Conservation (phyloP, 2,888 invertebrate species). For the Caenorhabditis imperialis region DNA sequence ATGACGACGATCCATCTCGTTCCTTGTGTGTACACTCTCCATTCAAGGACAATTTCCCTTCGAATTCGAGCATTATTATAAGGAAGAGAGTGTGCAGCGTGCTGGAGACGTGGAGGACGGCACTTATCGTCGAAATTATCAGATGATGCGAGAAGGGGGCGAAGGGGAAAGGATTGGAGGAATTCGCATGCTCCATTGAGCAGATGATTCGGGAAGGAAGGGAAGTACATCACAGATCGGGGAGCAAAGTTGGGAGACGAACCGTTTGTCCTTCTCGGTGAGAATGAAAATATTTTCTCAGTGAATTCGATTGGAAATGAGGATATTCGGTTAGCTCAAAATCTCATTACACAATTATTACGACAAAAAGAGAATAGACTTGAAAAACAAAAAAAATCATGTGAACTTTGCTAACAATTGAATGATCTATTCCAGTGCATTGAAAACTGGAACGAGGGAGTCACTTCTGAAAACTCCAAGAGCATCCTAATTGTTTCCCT, state of each 20-base stretch:
- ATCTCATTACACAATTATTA: too few relatives aligned
- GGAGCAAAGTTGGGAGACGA: conserved; percentile 5
- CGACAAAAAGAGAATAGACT: too few relatives aligned
- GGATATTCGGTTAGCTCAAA: too few relatives aligned
- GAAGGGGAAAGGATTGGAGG: conserved; percentile 5
- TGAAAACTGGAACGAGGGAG: too few relatives aligned
- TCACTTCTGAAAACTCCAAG: too few relatives aligned
- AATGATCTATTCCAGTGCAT: too few relatives aligned
- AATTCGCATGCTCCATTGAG: conserved; percentile 22
- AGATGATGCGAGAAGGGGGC: neutral
- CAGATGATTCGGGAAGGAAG: conserved; percentile 6
- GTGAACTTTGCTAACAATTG: too few relatives aligned
- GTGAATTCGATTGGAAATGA: too few relatives aligned
- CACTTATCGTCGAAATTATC: conserved; percentile 45
- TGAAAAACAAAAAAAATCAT: too few relatives aligned
- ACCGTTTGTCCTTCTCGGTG: too few relatives aligned
- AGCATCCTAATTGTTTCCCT: too few relatives aligned
- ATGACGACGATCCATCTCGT: conserved; percentile 32
- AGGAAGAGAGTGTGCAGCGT: conserved; percentile 13
- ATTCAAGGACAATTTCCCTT: conserved; percentile 38
- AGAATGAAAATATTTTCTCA: too few relatives aligned
- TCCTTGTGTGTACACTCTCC: conserved; percentile 12
- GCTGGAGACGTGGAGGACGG: conserved; percentile 7
- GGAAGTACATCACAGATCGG: conserved; percentile 22
- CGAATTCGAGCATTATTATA: conserved; percentile 44